Evolutionary conservation across 2,113 vertebrate genomes (phyloP).

Genomic region (Saccopteryx bilineata): DNA sequence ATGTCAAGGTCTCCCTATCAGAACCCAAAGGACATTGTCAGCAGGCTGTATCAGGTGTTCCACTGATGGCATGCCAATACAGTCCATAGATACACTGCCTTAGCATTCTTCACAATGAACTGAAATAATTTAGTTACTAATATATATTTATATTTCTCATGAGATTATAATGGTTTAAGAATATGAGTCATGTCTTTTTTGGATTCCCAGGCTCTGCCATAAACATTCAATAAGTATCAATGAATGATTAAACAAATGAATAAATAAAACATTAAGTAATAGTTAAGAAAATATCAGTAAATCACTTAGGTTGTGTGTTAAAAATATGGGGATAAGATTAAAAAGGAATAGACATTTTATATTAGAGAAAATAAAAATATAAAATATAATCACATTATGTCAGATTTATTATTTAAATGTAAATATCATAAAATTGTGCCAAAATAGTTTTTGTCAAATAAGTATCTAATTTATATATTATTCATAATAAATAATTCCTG

Average conservation of each 20-base stretch:
- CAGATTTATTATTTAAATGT: neutral
- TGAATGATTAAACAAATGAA: neutral
- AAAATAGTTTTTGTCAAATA: neutral
- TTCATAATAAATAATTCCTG: neutral
- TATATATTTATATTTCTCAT: neutral
- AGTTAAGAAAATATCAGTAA: neutral
- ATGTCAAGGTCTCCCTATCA: neutral
- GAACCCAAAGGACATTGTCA: neutral
- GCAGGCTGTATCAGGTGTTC: too few species aligned
- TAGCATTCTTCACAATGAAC: neutral
- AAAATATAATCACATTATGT: slow-evolving; percentile 2
- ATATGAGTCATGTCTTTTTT: neutral
- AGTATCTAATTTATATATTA: neutral
- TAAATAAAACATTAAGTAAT: neutral
- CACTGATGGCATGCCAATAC: fast-evolving
- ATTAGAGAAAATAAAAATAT: slow-evolving; percentile 13
- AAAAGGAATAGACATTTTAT: neutral
- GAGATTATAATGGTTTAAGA: neutral
- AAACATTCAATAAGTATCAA: neutral
- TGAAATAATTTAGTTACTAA: neutral
- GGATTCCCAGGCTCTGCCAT: neutral
- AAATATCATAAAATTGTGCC: neutral
- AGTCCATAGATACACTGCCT: neutral
- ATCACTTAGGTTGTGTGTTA: neutral
- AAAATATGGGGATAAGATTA: neutral